A percentile compares a stretch with the other conserved stretches of the same genome.
Evolutionary conservation across 2,888 invertebrate genomes (phyloP).

Genomic region (Ochlodes sylvanus): DNA sequence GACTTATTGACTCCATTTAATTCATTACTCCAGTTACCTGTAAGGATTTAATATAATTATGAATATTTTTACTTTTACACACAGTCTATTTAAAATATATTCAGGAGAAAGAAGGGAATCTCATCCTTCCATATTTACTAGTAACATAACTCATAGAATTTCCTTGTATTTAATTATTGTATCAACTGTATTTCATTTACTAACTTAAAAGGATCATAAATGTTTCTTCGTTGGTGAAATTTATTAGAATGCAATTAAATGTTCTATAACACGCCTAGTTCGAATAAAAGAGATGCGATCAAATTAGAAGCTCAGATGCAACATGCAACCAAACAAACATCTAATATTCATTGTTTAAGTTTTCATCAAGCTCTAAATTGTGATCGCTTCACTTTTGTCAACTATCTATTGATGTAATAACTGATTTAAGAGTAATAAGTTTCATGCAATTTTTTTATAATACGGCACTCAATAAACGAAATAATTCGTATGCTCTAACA

Average conservation of each 20-base stretch:
- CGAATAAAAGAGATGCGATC: slow-evolving; percentile 19
- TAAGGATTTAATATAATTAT: too few species aligned
- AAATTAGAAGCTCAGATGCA: neutral
- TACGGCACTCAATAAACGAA: slow-evolving; percentile 70
- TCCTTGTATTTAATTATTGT: too few species aligned
- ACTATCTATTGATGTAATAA: slow-evolving; percentile 46
- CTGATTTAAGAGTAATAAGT: slow-evolving; percentile 53
- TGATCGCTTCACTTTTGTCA: slow-evolving; percentile 11
- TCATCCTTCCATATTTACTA: too few species aligned
- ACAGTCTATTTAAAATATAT: too few species aligned
- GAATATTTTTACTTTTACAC: too few species aligned
- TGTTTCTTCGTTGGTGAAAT: neutral
- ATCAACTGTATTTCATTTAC: too few species aligned
- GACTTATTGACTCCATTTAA: too few species aligned
- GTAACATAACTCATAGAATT: too few species aligned
- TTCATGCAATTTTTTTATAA: slow-evolving; percentile 69
- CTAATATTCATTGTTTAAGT: neutral
- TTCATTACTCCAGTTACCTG: too few species aligned
- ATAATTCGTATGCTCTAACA: slow-evolving; percentile 67
- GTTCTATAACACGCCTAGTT: slow-evolving; percentile 21
- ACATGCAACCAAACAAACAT: neutral
- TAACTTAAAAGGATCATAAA: neutral
- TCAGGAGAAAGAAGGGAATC: too few species aligned
- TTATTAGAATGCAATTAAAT: slow-evolving; percentile 6
- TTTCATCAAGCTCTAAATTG: slow-evolving; percentile 4